Percentiles rank a stretch among this genome's conserved stretches.
phyloP scores from a whole-genome alignment of 2,888 invertebrate genomes.

The Gnatocerus cornutus region DNA sequence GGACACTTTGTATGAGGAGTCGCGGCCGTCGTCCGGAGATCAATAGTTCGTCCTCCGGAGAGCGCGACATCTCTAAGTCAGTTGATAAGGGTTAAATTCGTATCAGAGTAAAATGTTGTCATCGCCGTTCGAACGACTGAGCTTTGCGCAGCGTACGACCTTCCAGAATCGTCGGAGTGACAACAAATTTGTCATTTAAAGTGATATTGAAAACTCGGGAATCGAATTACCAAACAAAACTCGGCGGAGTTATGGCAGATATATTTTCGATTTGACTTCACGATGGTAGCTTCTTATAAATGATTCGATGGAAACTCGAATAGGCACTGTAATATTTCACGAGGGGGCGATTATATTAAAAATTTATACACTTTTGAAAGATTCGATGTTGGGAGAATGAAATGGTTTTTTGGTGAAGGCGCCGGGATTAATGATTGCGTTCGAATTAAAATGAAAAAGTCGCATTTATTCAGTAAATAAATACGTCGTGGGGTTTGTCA shows the following conservation, averaged over 20 bases:
- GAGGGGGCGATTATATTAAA: slow-evolving; percentile 38
- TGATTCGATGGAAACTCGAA: slow-evolving; percentile 48
- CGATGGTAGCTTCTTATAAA: slow-evolving; percentile 46
- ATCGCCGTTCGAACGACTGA: slow-evolving; percentile 48
- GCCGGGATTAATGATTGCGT: slow-evolving; percentile 40
- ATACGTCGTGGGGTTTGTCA: slow-evolving; percentile 24
- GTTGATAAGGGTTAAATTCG: slow-evolving; percentile 73
- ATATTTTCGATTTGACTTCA: slow-evolving; percentile 45
- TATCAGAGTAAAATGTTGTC: slow-evolving; percentile 67
- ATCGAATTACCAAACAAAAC: slow-evolving; percentile 54
- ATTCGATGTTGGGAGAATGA: slow-evolving; percentile 17
- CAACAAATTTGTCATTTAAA: slow-evolving; percentile 60
- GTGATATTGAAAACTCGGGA: slow-evolving; percentile 59
- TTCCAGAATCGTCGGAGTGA: slow-evolving; percentile 47
- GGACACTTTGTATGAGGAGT: too few species aligned
- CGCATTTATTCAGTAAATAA: slow-evolving; percentile 24
- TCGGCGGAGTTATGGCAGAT: slow-evolving; percentile 45
- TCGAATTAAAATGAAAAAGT: slow-evolving; percentile 16
- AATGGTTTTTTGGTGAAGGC: slow-evolving; percentile 42
- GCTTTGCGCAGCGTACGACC: slow-evolving; percentile 39
- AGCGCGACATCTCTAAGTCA: slow-evolving; percentile 64
- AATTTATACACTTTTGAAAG: slow-evolving; percentile 39
- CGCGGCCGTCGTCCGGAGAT: slow-evolving; percentile 54
- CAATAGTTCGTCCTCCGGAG: slow-evolving; percentile 64
- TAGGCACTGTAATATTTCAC: slow-evolving; percentile 37